Evolutionary conservation across 1,140 invertebrate genomes (phyloP).

Genomic region (Armadillidium nasatum): DNA sequence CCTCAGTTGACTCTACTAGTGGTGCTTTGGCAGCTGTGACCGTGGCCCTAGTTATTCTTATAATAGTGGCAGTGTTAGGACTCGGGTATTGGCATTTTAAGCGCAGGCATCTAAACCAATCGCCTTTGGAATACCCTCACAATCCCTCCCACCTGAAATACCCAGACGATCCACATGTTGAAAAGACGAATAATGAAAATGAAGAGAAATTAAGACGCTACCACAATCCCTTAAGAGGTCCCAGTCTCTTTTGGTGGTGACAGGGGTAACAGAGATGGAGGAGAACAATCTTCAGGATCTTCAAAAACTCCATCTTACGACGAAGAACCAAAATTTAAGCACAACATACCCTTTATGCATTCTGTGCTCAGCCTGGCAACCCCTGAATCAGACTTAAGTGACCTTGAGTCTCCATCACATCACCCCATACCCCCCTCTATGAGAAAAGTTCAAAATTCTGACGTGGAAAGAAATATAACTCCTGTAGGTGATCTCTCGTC

Average conservation of each 20-base stretch:
- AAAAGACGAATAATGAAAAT: slow-evolving; percentile 82
- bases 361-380: slow-evolving; percentile 53
- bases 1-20: slow-evolving; percentile 23
- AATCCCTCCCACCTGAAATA: slow-evolving; percentile 50
- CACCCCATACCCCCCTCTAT: slow-evolving; percentile 57
- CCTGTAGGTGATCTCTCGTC: slow-evolving; percentile 62
- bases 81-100: slow-evolving; percentile 53
- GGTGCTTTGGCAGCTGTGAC: slow-evolving; percentile 38
- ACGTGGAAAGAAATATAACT: slow-evolving; percentile 71
- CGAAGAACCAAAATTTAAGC: slow-evolving; percentile 47
- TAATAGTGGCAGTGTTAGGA: slow-evolving; percentile 50
- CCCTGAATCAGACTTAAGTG: slow-evolving; percentile 46
- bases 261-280: slow-evolving; percentile 55
- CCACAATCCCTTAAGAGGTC: slow-evolving; percentile 48
- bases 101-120: slow-evolving; percentile 51
- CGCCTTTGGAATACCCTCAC: slow-evolving; percentile 50
- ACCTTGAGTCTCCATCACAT: slow-evolving; percentile 47
- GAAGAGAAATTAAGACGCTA: slow-evolving; percentile 73
- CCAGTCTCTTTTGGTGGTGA: slow-evolving; percentile 6
- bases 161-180: slow-evolving; percentile 51
- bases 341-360: slow-evolving; percentile 56
- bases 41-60: slow-evolving; percentile 38
- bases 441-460: slow-evolving; percentile 67
- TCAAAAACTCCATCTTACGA: slow-evolving; percentile 53
- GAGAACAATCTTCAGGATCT: slow-evolving; percentile 52